Percentiles rank a stretch among this genome's conserved stretches.
Conservation (phyloP, 2,888 invertebrate genomes). For the Lagria hirta region DNA sequence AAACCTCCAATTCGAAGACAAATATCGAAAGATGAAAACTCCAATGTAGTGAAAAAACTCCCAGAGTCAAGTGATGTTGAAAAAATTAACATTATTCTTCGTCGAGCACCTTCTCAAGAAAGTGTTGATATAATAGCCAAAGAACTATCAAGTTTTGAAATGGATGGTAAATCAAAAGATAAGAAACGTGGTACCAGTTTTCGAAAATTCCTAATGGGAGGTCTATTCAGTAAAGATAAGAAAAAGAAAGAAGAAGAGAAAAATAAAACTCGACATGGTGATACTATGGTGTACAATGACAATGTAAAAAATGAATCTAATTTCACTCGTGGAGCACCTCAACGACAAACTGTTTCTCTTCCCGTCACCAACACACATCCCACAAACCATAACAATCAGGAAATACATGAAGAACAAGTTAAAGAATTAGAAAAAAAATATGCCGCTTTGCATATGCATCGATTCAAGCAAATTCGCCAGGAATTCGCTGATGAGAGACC, state of each 20-base stretch:
- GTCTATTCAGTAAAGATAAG: conserved; percentile 50
- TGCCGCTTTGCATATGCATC: conserved; percentile 45
- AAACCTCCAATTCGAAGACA: conserved; percentile 9
- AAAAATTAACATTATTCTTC: conserved; percentile 9
- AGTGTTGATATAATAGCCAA: conserved; percentile 45
- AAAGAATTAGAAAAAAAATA: conserved; percentile 41
- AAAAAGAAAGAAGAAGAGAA: conserved; percentile 50
- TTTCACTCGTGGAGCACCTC: conserved; percentile 41
- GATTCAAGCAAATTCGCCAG: conserved; percentile 43
- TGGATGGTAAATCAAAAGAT: conserved; percentile 45
- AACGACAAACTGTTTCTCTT: conserved; percentile 41
- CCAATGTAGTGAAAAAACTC: conserved; percentile 26
- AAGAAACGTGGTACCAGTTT: conserved; percentile 50
- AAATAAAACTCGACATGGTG: conserved; percentile 37
- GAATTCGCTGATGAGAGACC: conserved; percentile 35
- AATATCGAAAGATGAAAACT: conserved; percentile 37
- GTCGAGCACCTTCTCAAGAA: conserved; percentile 44
- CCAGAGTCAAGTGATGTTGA: conserved; percentile 8
- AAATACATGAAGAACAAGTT: conserved; percentile 28
- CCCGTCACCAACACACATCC: too few species aligned
- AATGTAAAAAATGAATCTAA: conserved; percentile 49
- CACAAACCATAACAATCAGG: conserved; percentile 21
- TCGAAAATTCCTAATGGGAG: conserved; percentile 43
- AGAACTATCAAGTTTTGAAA: conserved; percentile 45
- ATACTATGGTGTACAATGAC: conserved; percentile 39